Evolutionary conservation across 2,113 vertebrate genomes (phyloP), one percentile per base, ranked within the genome.

Genomic region (Cephalopholis sonnerati): DNA sequence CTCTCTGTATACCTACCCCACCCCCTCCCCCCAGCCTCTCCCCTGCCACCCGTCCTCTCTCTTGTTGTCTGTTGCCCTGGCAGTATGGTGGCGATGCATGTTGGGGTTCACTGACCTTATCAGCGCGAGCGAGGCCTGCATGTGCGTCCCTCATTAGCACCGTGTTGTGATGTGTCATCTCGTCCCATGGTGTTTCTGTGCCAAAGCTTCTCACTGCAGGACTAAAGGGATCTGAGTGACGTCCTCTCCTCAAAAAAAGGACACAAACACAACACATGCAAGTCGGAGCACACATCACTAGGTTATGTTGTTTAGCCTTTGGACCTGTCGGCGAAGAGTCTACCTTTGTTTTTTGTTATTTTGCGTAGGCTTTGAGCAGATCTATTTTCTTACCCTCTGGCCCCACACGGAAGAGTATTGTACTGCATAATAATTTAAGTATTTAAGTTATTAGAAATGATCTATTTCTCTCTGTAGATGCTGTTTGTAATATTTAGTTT

Each of bases 361-460:
- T 73, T 72, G 48, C 18, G 46, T 77, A 81, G 84, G 82, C 74
- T 85, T 87, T 71, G 24, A 77, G 89, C 74, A 79, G 67, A 90
- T 90, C 65, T 83, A 79, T 92, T 91, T 92, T 93, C 74, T 79
- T 81, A 91, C 76, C 82, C 57, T 75, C 82, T 79, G 41, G 58
- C 72, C 69, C 83, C 74, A 77, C 77, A 85, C 74, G 78, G 61
- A 89, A 84, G 84, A 83, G 74, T 88, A 89, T 93, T 92, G 68
- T 91, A 89, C 87, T 81, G 71, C 87, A 77, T 85, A 90, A 92
- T 96, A 93, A 94, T 95, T 95, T 95, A 95, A 95, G 82, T 95
- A 91, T 94, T 94, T 95, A 96, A 96, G 93, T 96, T 95, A 95
- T 95, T 95, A 93, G 92, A 90, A 88, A 93, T 79, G 15, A 91